Evolutionary conservation across 2,888 invertebrate species (phyloP), one percentile per base, ranked within the genome.

Genomic region (Halocaridina rubra): DNA sequence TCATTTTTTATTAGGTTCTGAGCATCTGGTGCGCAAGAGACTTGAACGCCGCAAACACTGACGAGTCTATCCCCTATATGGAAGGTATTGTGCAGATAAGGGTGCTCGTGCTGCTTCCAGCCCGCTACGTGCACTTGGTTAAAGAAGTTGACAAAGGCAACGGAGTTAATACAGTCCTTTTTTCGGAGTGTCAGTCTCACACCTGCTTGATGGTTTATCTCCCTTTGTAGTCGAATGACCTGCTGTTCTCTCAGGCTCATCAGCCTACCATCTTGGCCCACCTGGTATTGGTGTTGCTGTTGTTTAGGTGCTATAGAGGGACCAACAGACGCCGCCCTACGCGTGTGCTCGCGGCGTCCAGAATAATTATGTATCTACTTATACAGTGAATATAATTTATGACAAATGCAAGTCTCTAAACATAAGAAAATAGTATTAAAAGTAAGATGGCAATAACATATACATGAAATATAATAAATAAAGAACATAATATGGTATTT

Each of bases 21-120:
- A 7, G 93, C 93, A 89, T 94, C 94, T 19, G 91, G 90, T 1
- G 94, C 93, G 86, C 92, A 92, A 81, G 92, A 92, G 4, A 95
- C 93, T 88, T 92, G 91, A 16, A 93, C 91, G 16, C 95, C 95
- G 30, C 94, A 94, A 29, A 97, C 93, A 59, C 94, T 95, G 24
- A 95, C 91, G 67, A 97, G 91, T 89, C 95, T 93, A 92, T 97
- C 97, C 0, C 97, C 97, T 39, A 95, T 93, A 89, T 96, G 96
- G 72, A 96, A 92, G 80, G 95, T 95, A 88, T 96, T 96, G 89
- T 94, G 94, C 27, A 96, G 93, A 90, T 95, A 93, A 1, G 95
- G 95, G 90, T 95, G 95, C 76, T 94, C 94, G 76, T 93, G 93
- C 89, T 95, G 95, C 91, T 96, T 96, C 94, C 96, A 95, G 2